Conservation (phyloP, 2,797 vertebrate genomes). For the Coregonus sp. region DNA sequence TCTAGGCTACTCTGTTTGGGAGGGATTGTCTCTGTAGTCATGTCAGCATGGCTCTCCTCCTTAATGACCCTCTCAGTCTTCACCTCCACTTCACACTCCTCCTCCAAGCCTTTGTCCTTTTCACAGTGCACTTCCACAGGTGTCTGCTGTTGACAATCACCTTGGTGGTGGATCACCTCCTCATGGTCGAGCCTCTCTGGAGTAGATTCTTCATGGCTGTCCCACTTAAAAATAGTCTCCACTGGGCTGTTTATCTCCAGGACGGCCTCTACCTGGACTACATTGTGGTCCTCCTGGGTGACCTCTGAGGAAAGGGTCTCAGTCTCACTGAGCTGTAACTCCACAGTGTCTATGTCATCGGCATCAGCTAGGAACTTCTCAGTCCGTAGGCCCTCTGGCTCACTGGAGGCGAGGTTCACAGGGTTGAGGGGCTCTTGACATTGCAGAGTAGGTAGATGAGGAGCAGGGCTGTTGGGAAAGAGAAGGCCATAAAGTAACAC, state of each 20-base stretch:
- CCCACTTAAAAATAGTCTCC: conserved; percentile 47
- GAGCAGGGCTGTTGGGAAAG: conserved; percentile 65
- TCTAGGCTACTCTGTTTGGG: not conserved
- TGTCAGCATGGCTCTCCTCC: not conserved
- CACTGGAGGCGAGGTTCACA: conserved; percentile 2
- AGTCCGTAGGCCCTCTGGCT: conserved; percentile 16
- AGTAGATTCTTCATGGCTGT: conserved; percentile 18
- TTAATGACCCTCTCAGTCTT: not conserved
- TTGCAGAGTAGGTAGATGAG: conserved; percentile 61
- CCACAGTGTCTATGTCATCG: conserved; percentile 7
- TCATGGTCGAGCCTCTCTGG: not conserved
- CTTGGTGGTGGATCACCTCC: conserved; percentile 17
- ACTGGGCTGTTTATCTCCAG: conserved; percentile 27
- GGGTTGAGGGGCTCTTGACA: conserved; percentile 6
- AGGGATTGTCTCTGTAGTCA: not conserved
- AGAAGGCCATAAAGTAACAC: not conserved
- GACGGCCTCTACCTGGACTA: conserved; percentile 46
- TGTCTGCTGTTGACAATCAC: conserved; percentile 49
- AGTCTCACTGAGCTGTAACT: conserved; percentile 8
- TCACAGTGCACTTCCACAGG: conserved; percentile 62
- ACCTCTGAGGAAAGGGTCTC: conserved; percentile 38
- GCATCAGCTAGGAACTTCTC: conserved; percentile 19
- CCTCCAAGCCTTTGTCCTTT: conserved; percentile 29
- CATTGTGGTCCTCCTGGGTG: conserved; percentile 50
- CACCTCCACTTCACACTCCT: not conserved